Evolutionary conservation across 2,113 vertebrate species (phyloP).

Genomic region (Hydropotes inermis): DNA sequence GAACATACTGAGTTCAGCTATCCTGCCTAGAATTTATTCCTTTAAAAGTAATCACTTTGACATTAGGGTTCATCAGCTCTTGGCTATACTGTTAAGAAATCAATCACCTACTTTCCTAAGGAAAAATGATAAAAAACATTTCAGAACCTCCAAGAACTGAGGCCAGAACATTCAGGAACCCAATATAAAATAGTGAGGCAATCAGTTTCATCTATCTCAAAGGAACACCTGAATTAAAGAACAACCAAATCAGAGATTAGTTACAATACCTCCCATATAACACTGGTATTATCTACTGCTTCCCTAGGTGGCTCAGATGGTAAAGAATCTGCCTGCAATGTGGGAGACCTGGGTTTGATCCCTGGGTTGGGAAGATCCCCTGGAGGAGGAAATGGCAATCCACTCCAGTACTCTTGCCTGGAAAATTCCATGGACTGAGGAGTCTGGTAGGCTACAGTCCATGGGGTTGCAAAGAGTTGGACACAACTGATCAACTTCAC

Average conservation of each 20-base stretch:
- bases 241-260: not conserved
- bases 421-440: too few relatives aligned
- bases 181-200: not conserved
- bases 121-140: not conserved
- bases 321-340: too few relatives aligned
- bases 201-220: not conserved
- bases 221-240: not conserved
- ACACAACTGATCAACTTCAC: too few relatives aligned
- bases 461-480: too few relatives aligned
- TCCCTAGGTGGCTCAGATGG: too few relatives aligned
- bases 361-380: too few relatives aligned
- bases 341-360: too few relatives aligned
- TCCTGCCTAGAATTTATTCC: slow-evolving; percentile 37
- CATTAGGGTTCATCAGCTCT: not conserved
- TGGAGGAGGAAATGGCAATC: too few relatives aligned
- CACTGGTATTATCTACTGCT: not conserved
- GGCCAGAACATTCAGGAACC: not conserved
- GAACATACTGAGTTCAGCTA: slow-evolving; percentile 14
- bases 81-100: not conserved
- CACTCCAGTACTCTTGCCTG: too few relatives aligned
- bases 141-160: slow-evolving; percentile 6
- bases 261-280: not conserved
- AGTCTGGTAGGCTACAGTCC: too few relatives aligned
- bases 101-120: not conserved
- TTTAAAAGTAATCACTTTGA: slow-evolving; percentile 52